These are phyloP conservation scores for Pristionchus exspectatus DNA, from an alignment of 2,888 invertebrate genomes.

Conservation along the genomic window DNA sequence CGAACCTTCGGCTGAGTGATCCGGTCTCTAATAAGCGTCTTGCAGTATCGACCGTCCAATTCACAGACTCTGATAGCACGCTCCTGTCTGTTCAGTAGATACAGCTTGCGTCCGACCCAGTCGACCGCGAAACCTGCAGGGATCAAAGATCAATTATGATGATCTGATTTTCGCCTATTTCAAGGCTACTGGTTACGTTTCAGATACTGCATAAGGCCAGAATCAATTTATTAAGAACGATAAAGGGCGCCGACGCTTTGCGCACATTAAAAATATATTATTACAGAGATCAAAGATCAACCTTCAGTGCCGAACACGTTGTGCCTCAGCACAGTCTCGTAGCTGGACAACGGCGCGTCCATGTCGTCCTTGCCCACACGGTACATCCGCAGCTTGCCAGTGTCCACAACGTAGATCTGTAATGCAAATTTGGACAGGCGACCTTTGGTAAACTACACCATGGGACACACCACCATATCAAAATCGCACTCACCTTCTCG, in stretches of 20 bases:
- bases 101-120: slow-evolving; percentile 95
- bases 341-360: slow-evolving; percentile 79
- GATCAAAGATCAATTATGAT: neutral
- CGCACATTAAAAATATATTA: neutral
- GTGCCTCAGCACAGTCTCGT: slow-evolving; percentile 91
- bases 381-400: slow-evolving; percentile 81
- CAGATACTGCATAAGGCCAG: neutral
- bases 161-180: neutral
- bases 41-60: slow-evolving; percentile 90
- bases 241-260: neutral
- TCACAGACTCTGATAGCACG: slow-evolving; percentile 96
- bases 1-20: slow-evolving; percentile 94
- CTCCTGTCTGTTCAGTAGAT: slow-evolving; percentile 96
- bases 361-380: slow-evolving; percentile 74
- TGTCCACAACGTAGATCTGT: slow-evolving; percentile 91
- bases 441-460: neutral
- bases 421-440: slow-evolving; percentile 1
- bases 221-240: neutral
- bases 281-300: neutral
- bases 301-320: slow-evolving; percentile 96
- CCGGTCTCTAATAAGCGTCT: slow-evolving; percentile 87
- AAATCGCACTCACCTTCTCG: slow-evolving; percentile 80
- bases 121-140: slow-evolving; percentile 87
- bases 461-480: neutral
- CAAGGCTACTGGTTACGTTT: neutral